These are phyloP conservation scores for Cavia porcellus DNA, from an alignment of 2,113 vertebrate species.

Conservation along the genomic window DNA sequence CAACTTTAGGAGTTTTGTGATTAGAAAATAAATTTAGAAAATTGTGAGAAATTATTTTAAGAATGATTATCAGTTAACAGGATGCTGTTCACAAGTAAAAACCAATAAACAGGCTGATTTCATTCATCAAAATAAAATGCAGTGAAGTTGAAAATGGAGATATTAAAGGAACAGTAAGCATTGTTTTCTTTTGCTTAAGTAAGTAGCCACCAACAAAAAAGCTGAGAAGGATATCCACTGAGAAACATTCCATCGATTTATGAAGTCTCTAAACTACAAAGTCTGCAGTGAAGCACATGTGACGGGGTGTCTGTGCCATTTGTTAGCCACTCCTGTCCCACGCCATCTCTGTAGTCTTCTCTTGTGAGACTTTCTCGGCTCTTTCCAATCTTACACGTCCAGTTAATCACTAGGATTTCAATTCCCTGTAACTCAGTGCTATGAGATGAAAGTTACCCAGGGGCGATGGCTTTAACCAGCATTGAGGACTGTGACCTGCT, in stretches of 20 bases:
- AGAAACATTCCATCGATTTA: neutral
- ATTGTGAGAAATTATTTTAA: conserved; percentile 49
- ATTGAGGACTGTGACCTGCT: neutral
- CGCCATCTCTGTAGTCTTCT: neutral
- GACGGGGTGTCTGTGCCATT: neutral
- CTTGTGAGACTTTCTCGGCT: neutral
- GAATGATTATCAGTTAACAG: neutral
- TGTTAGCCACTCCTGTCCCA: neutral
- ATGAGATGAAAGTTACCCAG: neutral
- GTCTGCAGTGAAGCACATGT: neutral
- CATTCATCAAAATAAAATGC: conserved; percentile 1
- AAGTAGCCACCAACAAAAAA: neutral
- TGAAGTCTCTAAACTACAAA: neutral
- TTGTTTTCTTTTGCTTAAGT: neutral
- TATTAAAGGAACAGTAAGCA: neutral
- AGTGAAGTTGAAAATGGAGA: neutral
- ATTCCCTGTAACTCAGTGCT: neutral
- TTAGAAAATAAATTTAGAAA: conserved; percentile 52
- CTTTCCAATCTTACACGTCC: neutral
- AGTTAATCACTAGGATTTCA: neutral
- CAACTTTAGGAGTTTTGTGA: neutral
- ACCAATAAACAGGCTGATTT: neutral
- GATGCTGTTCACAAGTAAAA: neutral
- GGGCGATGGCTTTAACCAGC: neutral
- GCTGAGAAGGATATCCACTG: neutral